These are phyloP conservation scores for Rallus limicola DNA, from an alignment of 2,113 vertebrate species.

Conservation along the genomic window DNA sequence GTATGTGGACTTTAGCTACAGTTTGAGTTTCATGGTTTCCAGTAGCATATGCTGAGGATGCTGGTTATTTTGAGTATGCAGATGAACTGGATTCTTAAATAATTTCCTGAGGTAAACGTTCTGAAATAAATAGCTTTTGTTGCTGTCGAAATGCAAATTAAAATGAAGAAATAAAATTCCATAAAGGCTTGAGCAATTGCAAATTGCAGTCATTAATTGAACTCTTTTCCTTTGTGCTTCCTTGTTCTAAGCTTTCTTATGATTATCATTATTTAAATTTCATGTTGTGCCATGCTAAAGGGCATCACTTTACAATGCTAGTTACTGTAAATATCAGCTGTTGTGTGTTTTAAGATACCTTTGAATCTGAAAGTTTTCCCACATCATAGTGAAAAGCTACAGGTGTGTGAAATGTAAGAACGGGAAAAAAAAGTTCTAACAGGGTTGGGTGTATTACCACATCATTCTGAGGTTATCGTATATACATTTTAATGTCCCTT, in stretches of 20 bases:
- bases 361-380: background rate
- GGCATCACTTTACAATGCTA: background rate
- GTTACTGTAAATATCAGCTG: slow-evolving; percentile 22
- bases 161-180: slow-evolving; percentile 26
- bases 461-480: background rate
- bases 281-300: background rate
- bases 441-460: background rate
- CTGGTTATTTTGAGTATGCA: background rate
- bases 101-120: background rate
- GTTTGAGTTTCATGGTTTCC: background rate
- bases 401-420: background rate
- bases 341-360: background rate
- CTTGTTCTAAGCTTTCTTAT: slow-evolving; percentile 22
- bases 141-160: slow-evolving; percentile 21
- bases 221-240: slow-evolving; percentile 1
- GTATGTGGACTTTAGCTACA: background rate
- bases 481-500: background rate
- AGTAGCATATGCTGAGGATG: background rate
- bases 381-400: background rate
- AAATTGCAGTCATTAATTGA: slow-evolving; percentile 27
- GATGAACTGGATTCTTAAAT: background rate
- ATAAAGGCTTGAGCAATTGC: background rate
- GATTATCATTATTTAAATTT: slow-evolving; percentile 28
- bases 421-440: background rate
- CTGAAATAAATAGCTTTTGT: slow-evolving; percentile 14